Conservation (phyloP, 2,888 invertebrate species). For the Electrophaes corylata region DNA sequence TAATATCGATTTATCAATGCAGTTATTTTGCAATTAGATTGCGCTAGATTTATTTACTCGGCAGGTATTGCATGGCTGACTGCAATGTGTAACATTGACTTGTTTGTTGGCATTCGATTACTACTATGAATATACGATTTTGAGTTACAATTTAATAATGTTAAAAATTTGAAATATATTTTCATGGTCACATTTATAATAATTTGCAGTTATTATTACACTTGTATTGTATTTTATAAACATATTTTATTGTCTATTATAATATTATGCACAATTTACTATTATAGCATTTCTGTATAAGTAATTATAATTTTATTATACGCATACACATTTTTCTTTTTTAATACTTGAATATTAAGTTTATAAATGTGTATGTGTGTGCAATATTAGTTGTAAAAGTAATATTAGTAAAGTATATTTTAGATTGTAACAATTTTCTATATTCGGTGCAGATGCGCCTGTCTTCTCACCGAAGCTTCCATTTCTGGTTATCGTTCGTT, state of each 20-base stretch:
- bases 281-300: slow-evolving; percentile 77
- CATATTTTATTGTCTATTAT: slow-evolving; percentile 81
- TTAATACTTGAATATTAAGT: slow-evolving; percentile 63
- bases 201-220: slow-evolving; percentile 79
- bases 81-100: slow-evolving; percentile 76
- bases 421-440: slow-evolving; percentile 60
- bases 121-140: slow-evolving; percentile 15
- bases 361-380: slow-evolving; percentile 83
- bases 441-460: slow-evolving; percentile 37
- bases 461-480: slow-evolving; percentile 64
- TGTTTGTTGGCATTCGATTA: slow-evolving; percentile 46
- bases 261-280: slow-evolving; percentile 79
- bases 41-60: slow-evolving; percentile 69
- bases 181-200: slow-evolving; percentile 67
- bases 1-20: slow-evolving; percentile 36
- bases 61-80: slow-evolving; percentile 32
- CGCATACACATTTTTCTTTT: slow-evolving; percentile 80
- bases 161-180: slow-evolving; percentile 54
- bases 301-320: slow-evolving; percentile 71
- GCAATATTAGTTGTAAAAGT: slow-evolving; percentile 82
- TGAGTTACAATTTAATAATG: slow-evolving; percentile 41
- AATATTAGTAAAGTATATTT: slow-evolving; percentile 69
- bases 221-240: slow-evolving; percentile 79
- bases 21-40: slow-evolving; percentile 78
- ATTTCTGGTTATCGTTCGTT: slow-evolving; percentile 61